These are phyloP conservation scores for Caerostris extrusa DNA, from an alignment of 1,140 invertebrate species.

Conservation along the genomic window DNA sequence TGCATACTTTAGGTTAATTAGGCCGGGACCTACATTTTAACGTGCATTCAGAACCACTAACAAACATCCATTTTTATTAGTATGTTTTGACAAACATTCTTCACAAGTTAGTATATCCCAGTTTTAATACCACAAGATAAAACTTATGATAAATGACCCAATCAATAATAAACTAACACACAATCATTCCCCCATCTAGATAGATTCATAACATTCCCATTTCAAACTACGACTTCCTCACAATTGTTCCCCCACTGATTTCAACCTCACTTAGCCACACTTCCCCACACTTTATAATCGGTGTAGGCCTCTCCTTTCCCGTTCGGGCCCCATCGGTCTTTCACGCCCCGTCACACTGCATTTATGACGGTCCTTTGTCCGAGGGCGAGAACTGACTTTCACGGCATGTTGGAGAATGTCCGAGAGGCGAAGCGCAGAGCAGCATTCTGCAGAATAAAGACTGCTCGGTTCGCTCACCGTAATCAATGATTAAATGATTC, in stretches of 20 bases:
- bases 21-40: too few species aligned
- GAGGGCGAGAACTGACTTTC: constrained; percentile 28
- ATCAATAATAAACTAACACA: too few species aligned
- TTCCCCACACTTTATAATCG: not conserved
- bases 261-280: not conserved
- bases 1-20: too few species aligned
- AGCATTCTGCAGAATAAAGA: not conserved
- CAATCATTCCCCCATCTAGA: too few species aligned
- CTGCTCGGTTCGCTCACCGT: not conserved
- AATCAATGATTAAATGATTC: constrained; percentile 55
- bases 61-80: too few species aligned
- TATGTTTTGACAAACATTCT: too few species aligned
- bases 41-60: too few species aligned
- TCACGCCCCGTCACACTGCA: constrained; percentile 10
- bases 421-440: not conserved
- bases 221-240: too few species aligned
- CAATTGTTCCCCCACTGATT: not conserved
- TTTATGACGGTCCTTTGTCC: constrained; percentile 27
- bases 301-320: not conserved
- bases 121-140: too few species aligned
- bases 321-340: not conserved
- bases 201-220: too few species aligned
- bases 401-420: constrained; percentile 37
- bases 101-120: too few species aligned
- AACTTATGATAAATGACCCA: too few species aligned